Evolutionary conservation across 2,888 invertebrate species (phyloP), one percentile per base, ranked within the genome.

Genomic region (Xanthia icteritia): DNA sequence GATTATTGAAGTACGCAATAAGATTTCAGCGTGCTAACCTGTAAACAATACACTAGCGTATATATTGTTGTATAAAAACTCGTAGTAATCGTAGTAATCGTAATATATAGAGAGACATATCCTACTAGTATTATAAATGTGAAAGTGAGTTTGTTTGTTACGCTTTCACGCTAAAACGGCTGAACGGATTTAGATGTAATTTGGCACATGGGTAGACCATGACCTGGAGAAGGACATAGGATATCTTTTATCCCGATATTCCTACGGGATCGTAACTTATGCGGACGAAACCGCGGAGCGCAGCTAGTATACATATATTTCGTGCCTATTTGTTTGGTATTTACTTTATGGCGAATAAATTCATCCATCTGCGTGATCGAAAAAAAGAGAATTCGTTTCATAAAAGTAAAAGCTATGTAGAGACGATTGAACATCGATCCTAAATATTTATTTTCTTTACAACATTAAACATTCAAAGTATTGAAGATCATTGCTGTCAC

Each of bases 361-460:
- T 81, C 42, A 65, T 76, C 81, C 71, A 72, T 81, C 61, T 77
- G 70, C 51, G 60, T 58, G 58, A 67, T 76, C 60, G 56, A 61
- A 74, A 65, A 81, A 81, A 42, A 27, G 13, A 27, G 23, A 76
- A 70, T 75, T 58, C 20, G 72, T 60, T 77, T 85, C 20, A 61
- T 68, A 68, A 77, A 82, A 63, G 51, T 70, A 84, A 81, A 58
- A 63, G 69, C 31, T 48, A 63, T 72, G 9, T 63, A 51, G 61
- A 82, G 81, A 76, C 76, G 85, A 73, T 73, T 70, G 72, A 82
- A 73, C 76, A 81, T 76, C 58, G 36, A 76, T 81, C 63, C 42
- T 73, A n/a, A n/a, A n/a, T n/a, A 60, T 81, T 67, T 70, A 85
- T 81, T 70, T 65, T 69, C 15, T 63, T 42, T 61, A 45, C 23